Percentiles rank a stretch among this genome's conserved stretches.
Conservation (phyloP, 2,113 vertebrate species). For the Spheniscus mendiculus region DNA sequence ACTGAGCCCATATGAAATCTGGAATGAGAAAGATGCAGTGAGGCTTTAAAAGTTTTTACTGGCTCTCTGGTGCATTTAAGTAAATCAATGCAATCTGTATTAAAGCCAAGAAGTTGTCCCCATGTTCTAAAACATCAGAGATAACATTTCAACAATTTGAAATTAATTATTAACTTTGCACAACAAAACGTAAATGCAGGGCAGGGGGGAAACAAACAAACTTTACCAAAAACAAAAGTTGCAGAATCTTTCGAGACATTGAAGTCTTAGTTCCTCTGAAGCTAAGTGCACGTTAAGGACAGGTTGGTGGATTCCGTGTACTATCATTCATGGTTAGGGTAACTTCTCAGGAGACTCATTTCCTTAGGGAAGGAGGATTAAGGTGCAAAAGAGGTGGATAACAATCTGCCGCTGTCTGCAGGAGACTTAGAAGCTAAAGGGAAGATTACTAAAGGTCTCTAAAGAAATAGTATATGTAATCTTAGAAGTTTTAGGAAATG, state of each 20-base stretch:
- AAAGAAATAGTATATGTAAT: not conserved
- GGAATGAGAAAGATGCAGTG: not conserved
- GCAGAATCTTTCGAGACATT: not conserved
- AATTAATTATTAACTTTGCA: not conserved
- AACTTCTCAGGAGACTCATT: not conserved
- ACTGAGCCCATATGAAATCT: not conserved
- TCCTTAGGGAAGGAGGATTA: not conserved
- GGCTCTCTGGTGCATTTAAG: not conserved
- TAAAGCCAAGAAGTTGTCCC: not conserved
- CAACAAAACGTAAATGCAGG: not conserved
- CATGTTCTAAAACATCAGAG: not conserved
- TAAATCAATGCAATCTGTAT: not conserved
- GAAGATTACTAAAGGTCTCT: not conserved
- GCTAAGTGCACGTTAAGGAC: accelerated
- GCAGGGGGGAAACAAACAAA: not conserved
- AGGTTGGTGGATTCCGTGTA: not conserved
- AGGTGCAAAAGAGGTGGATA: not conserved
- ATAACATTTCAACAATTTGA: not conserved
- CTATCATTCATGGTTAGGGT: not conserved
- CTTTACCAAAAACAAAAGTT: not conserved
- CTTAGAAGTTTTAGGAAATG: not conserved
- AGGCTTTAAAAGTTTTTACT: not conserved
- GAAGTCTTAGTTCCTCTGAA: not conserved
- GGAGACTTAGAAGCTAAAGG: not conserved
- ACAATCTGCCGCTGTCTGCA: not conserved